A percentile compares a stretch with the other conserved stretches of the same genome.
Evolutionary conservation across 2,113 vertebrate species (phyloP).

Genomic region (Entomyzon cyanotis): DNA sequence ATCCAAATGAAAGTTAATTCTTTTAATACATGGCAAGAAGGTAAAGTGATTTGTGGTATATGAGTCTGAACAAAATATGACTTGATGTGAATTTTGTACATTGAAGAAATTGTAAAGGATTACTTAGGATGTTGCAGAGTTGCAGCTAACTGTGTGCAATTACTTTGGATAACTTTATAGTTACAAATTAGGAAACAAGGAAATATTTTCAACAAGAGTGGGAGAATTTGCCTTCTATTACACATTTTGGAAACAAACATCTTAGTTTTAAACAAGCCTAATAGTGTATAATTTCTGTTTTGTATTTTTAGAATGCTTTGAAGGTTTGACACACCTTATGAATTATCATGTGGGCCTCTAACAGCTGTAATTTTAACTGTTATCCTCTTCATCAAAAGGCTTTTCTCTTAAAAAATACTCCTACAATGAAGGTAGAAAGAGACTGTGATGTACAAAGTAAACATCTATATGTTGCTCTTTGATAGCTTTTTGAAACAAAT

Average conservation of each 20-base stretch:
- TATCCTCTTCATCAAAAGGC: not conserved
- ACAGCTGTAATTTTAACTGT: not conserved
- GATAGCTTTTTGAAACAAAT: not conserved
- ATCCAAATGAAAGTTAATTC: not conserved
- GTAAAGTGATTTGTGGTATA: not conserved
- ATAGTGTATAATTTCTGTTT: conserved; percentile 14
- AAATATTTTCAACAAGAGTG: not conserved
- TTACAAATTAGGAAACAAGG: not conserved
- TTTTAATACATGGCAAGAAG: not conserved
- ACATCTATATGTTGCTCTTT: not conserved
- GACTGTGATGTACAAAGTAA: not conserved
- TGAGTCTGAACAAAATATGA: not conserved
- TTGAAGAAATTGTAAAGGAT: not conserved
- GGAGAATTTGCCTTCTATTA: not conserved
- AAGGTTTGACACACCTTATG: conserved; percentile 18
- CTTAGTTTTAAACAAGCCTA: not conserved
- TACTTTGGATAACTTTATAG: not conserved
- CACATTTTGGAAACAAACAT: conserved; percentile 37
- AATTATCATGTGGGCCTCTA: conserved; percentile 1
- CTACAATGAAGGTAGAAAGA: not conserved
- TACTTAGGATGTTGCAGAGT: not conserved
- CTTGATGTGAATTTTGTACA: not conserved
- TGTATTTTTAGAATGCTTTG: conserved; percentile 37
- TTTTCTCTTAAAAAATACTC: not conserved
- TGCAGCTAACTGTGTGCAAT: not conserved